Percentiles rank a stretch among this genome's conserved stretches.
Conservation (phyloP, 2,113 vertebrate species). For the Ardeotis arabs region DNA sequence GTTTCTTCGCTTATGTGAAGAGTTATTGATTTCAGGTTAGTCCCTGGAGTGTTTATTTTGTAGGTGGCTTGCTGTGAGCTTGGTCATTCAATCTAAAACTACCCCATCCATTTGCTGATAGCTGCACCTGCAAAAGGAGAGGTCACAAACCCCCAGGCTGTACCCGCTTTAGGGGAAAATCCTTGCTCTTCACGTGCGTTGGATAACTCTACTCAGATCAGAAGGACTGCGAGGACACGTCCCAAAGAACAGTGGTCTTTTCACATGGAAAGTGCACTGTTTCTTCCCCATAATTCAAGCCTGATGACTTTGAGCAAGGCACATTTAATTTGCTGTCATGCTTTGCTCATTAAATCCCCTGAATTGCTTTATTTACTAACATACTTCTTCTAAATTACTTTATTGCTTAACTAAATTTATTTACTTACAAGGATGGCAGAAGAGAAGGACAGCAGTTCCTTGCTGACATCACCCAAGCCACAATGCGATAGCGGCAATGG, state of each 20-base stretch:
- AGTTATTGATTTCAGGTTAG: not conserved
- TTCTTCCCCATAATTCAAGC: not conserved
- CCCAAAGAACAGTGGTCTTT: not conserved
- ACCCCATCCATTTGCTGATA: accelerated
- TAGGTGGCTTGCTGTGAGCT: not conserved
- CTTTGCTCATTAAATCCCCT: slow-evolving; percentile 12
- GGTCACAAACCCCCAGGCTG: not conserved
- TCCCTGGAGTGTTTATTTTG: not conserved
- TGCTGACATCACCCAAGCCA: not conserved
- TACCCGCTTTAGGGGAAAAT: not conserved
- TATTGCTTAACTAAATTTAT: slow-evolving; percentile 13
- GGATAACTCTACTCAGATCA: not conserved
- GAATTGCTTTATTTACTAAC: slow-evolving; percentile 36
- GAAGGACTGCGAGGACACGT: not conserved
- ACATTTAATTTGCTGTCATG: slow-evolving; percentile 1
- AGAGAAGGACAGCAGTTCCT: not conserved
- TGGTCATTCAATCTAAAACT: not conserved
- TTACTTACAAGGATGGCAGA: not conserved
- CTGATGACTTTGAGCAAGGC: not conserved
- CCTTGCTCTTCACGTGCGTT: not conserved
- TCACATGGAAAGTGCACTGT: not conserved
- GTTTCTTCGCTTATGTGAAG: not conserved
- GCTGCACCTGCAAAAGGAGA: not conserved
- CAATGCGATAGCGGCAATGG: not conserved
- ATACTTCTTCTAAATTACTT: slow-evolving; percentile 35